Percentiles rank a stretch among this genome's conserved stretches.
phyloP scores from a whole-genome alignment of 2,888 invertebrate genomes.

The Orchestes rusci region DNA sequence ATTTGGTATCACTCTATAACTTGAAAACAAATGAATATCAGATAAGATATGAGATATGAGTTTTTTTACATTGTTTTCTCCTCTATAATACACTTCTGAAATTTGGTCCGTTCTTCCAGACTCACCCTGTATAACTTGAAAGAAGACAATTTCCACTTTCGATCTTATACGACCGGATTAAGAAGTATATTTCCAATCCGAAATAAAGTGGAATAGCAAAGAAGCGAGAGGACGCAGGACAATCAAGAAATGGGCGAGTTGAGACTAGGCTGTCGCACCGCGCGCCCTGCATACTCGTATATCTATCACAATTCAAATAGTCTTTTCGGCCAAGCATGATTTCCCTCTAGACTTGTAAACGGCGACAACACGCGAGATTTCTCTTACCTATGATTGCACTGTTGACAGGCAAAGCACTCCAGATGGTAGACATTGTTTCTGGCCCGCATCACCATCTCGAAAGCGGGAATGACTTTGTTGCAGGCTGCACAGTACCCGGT shows the following conservation, averaged over 20 bases:
- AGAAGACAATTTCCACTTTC: no score
- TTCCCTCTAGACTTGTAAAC: slow-evolving; percentile 52
- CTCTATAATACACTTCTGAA: no score
- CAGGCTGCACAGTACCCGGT: slow-evolving; percentile 97
- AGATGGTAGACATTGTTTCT: slow-evolving; percentile 95
- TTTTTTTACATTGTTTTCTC: no score
- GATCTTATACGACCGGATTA: no score
- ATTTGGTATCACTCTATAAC: no score
- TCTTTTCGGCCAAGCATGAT: slow-evolving; percentile 45
- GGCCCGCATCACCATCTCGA: slow-evolving; percentile 99
- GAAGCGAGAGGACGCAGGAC: slow-evolving; percentile 32
- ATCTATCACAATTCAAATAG: slow-evolving; percentile 43
- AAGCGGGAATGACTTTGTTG: slow-evolving; percentile 95
- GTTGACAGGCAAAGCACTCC: slow-evolving; percentile 97
- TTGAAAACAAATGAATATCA: no score
- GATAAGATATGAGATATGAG: no score
- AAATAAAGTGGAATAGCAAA: slow-evolving; percentile 29
- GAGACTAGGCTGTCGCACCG: slow-evolving; percentile 35
- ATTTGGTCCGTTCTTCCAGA: no score
- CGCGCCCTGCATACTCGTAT: slow-evolving; percentile 14
- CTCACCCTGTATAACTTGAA: no score
- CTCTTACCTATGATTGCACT: slow-evolving; percentile 92
- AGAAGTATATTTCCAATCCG: no score
- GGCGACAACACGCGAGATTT: slow-evolving; percentile 34
- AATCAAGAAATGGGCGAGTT: slow-evolving; percentile 31